Base-by-base conservation (phyloP, 2,888 invertebrate species). In the Amphipyra berbera region DNA sequence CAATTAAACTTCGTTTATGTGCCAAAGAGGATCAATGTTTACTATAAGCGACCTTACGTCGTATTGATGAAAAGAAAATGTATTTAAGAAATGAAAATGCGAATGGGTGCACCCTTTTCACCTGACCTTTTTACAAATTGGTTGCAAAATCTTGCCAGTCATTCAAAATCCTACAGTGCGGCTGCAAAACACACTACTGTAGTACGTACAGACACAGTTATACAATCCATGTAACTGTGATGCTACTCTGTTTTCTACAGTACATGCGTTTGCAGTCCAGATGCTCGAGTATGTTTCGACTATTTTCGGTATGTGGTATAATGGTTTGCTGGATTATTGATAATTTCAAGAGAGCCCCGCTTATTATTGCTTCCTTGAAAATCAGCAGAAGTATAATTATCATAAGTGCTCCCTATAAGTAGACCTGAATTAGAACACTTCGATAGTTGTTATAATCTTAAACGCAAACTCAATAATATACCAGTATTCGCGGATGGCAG, bases 141-240 rank as follows among this genome's bases (percentile, higher is more conserved):
- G 7, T 12, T 14, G 40, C 40, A 2, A 5, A 7, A 14, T 8
- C 14, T 30, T 10, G 40, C 40, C 40, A 14, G 37, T 40, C 40
- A 30, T 30, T 14, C 10, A 37, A 6, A n/a, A 30, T 13, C 30
- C 30, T 45, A 30, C 44, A 59, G 10, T 56, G 37, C 56, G 56
- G 37, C 40, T n/a, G 12, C n/a, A 14, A 3, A 15, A 13, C 40
- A 13, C 13, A 14, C n/a, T n/a, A n/a, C n/a, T 7, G 40, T 13
- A 7, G 13, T 14, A 8, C 2, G n/a, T n/a, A n/a, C n/a, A n/a
- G n/a, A n/a, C n/a, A n/a, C n/a, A n/a, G n/a, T n/a, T n/a, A n/a
- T n/a, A n/a, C n/a, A n/a, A n/a, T n/a, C n/a, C n/a, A n/a, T n/a
- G n/a, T n/a, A n/a, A n/a, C n/a, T n/a, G n/a, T n/a, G n/a, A n/a